Evolutionary conservation across 2,113 vertebrate species (phyloP), one percentile per base, ranked within the genome.

Genomic region (Brachyhypopomus occidentalis): DNA sequence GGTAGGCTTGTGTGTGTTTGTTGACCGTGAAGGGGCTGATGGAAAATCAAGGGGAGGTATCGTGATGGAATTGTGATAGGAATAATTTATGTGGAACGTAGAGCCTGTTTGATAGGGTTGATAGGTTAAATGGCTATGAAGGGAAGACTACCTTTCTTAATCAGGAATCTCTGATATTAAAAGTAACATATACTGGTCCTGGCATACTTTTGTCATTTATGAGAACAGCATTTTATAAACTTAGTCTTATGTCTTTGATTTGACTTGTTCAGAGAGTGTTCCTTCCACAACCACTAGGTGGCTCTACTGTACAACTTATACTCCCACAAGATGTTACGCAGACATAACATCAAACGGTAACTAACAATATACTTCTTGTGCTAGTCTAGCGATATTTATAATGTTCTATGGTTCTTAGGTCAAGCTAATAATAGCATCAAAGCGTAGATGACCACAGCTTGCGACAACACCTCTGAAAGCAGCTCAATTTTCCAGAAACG

Each of bases 311-410:
- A 12, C 77, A 34, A 75, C 7, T 58, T 63, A 17, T 25, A 7
- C 19, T n/a, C 19, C 19, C 36, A 17, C n/a, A 38, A 66, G 14
- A 25, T 79, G 56, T 23, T 60, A 30, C 56, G n/a, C 11, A 72
- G 27, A 55, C 6, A 11, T 72, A 27, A 23, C 27, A 64, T 70
- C 25, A 11, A 70, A 64, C 16, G 12, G 11, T 17, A 45, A 64
- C 64, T 23, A 64, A n/a, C 11, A n/a, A n/a, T 70, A 19, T 5
- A 76, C 48, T 17, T 52, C 41, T 3, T 66, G 60, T 78, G 58
- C 73, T 75, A 72, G 70, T 58, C 17, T 45, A 62, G 80, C 66
- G 22, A 59, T 81, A 81, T 67, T 72, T 67, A 77, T 22, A 72
- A 25, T 59, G 36, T 41, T 70, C 34, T 36, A 36, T 69, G 66